phyloP scores from a whole-genome alignment of 2,113 vertebrate species.

The Daphoenositta chrysoptera region DNA sequence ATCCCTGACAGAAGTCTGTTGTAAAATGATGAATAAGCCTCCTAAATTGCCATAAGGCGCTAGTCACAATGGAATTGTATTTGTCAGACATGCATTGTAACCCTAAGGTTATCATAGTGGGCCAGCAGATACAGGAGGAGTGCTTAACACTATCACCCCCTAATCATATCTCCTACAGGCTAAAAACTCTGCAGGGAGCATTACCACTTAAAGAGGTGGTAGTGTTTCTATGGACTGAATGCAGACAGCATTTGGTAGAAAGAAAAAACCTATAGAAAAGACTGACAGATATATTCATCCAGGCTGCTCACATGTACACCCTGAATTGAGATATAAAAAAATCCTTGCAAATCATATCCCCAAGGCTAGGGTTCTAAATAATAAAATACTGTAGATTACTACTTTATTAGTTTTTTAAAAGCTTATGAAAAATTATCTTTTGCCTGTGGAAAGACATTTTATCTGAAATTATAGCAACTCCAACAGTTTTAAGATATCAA shows the following conservation, averaged over 20 bases:
- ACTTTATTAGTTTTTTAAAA: conserved; percentile 77
- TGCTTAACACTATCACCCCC: conserved; percentile 81
- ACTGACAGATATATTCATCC: conserved; percentile 37
- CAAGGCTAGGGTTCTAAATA: conserved; percentile 72
- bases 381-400: conserved; percentile 74
- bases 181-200: conserved; percentile 70
- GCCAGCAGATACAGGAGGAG: conserved; percentile 78
- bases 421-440: conserved; percentile 78
- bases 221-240: conserved; percentile 44
- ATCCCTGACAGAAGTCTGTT: conserved; percentile 74
- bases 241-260: conserved; percentile 13
- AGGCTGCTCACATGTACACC: neutral
- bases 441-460: conserved; percentile 75
- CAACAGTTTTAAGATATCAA: conserved; percentile 63
- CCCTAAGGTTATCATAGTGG: conserved; percentile 82
- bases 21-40: conserved; percentile 82
- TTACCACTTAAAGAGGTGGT: conserved; percentile 58
- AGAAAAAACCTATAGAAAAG: conserved; percentile 29
- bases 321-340: conserved; percentile 63
- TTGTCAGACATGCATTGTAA: conserved; percentile 82
- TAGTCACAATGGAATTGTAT: conserved; percentile 78
- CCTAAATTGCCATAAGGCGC: conserved; percentile 74
- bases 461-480: conserved; percentile 75
- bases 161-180: conserved; percentile 81
- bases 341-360: conserved; percentile 68